These are phyloP conservation scores for Agapornis canus DNA, from an alignment of 2,797 vertebrate species.

Conservation along the genomic window DNA sequence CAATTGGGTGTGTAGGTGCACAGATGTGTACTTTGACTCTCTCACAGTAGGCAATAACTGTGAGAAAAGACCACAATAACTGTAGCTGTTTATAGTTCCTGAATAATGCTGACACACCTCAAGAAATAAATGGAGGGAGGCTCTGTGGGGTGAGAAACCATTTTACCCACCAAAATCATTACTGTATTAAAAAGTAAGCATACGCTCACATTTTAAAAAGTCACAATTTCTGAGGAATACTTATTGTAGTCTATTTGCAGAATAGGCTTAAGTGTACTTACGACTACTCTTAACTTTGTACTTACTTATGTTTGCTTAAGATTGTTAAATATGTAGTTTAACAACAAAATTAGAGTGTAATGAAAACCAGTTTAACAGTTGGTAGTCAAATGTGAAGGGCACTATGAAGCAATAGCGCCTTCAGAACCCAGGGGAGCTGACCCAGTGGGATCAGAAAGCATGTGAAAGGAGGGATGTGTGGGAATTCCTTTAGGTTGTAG, in stretches of 20 bases:
- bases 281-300: background rate
- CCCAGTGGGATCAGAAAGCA: background rate
- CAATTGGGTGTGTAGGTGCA: slow-evolving; percentile 29
- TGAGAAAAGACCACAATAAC: slow-evolving; percentile 13
- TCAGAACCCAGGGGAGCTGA: background rate
- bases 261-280: background rate
- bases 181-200: background rate
- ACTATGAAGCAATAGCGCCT: background rate
- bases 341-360: background rate
- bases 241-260: background rate
- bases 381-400: background rate
- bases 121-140: background rate
- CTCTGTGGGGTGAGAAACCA: background rate
- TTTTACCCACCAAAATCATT: background rate
- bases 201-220: background rate
- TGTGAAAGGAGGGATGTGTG: background rate
- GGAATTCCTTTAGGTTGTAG: background rate
- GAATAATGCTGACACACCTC: background rate
- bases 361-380: background rate
- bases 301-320: background rate
- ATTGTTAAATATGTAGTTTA: background rate
- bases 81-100: background rate
- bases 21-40: slow-evolving; percentile 41
- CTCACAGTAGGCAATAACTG: background rate
- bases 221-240: background rate